phyloP scores from a whole-genome alignment of 2,888 invertebrate genomes.

The Himalopsyche japonica region DNA sequence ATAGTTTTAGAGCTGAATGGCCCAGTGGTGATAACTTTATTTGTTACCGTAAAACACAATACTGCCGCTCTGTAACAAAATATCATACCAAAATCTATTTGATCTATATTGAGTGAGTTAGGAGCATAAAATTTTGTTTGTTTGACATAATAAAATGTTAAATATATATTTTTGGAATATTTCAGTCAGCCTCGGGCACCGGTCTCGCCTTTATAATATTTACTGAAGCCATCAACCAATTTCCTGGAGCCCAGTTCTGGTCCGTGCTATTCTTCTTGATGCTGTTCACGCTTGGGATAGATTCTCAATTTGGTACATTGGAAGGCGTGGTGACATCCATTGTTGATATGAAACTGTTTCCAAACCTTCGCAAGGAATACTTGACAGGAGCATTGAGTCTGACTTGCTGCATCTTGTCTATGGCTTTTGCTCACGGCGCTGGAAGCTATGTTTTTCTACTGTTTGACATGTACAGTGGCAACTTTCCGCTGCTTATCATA shows the following conservation, averaged over 20 bases:
- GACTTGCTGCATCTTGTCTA: conserved; percentile 80
- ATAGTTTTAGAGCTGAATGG: too few relatives aligned
- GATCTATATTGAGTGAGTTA: too few relatives aligned
- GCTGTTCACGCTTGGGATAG: conserved; percentile 95
- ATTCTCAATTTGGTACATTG: conserved; percentile 94
- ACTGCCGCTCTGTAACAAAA: too few relatives aligned
- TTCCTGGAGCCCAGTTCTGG: conserved; percentile 96
- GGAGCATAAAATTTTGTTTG: too few relatives aligned
- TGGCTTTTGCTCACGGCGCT: conserved; percentile 90
- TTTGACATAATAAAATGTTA: too few relatives aligned
- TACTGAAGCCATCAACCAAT: conserved; percentile 97
- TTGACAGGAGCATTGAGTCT: conserved; percentile 81
- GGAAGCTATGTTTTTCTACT: conserved; percentile 93
- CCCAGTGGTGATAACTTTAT: too few relatives aligned
- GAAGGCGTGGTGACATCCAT: conserved; percentile 96
- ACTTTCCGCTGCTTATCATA: conserved; percentile 88
- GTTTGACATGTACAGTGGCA: conserved; percentile 93
- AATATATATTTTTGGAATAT: conserved; percentile 43
- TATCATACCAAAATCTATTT: too few relatives aligned
- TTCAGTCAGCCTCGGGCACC: conserved; percentile 93
- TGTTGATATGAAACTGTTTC: conserved; percentile 93
- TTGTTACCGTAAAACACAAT: too few relatives aligned
- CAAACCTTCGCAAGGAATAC: conserved; percentile 86
- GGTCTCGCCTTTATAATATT: conserved; percentile 96
- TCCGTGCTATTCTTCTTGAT: conserved; percentile 94